A percentile compares a stretch with the other conserved stretches of the same genome.
phyloP scores from a whole-genome alignment of 2,888 invertebrate species.

The Andrena flavipes region DNA sequence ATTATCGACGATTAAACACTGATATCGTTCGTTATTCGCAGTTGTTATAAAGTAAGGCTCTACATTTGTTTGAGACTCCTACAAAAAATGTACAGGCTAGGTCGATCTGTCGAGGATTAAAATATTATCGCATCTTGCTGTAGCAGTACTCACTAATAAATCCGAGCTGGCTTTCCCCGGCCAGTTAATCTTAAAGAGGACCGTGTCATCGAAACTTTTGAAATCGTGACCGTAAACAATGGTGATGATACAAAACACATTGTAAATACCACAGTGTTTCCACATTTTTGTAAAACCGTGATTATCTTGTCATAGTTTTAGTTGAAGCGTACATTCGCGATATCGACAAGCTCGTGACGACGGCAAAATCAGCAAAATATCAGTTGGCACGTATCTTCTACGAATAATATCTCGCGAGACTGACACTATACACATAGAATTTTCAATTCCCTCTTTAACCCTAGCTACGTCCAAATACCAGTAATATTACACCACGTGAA shows the following conservation, averaged over 20 bases:
- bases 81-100: background rate
- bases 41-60: slow-evolving; percentile 90
- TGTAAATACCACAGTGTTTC: slow-evolving; percentile 44
- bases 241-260: slow-evolving; percentile 50
- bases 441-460: slow-evolving; percentile 10
- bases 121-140: background rate
- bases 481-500: slow-evolving; percentile 47
- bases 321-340: background rate
- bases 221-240: slow-evolving; percentile 86
- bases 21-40: slow-evolving; percentile 92
- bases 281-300: slow-evolving; percentile 59
- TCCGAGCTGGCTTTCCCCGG: slow-evolving; percentile 86
- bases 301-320: slow-evolving; percentile 61
- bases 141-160: slow-evolving; percentile 81
- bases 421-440: background rate
- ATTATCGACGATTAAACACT: slow-evolving; percentile 92
- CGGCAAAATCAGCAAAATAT: background rate
- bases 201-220: slow-evolving; percentile 93
- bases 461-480: slow-evolving; percentile 8
- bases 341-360: slow-evolving; percentile 11
- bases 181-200: slow-evolving; percentile 93
- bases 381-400: background rate
- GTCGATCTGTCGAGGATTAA: background rate
- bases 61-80: slow-evolving; percentile 81
- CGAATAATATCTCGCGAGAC: background rate